Evolutionary conservation across 2,888 invertebrate species (phyloP).

Genomic region (Agrypnus murinus): DNA sequence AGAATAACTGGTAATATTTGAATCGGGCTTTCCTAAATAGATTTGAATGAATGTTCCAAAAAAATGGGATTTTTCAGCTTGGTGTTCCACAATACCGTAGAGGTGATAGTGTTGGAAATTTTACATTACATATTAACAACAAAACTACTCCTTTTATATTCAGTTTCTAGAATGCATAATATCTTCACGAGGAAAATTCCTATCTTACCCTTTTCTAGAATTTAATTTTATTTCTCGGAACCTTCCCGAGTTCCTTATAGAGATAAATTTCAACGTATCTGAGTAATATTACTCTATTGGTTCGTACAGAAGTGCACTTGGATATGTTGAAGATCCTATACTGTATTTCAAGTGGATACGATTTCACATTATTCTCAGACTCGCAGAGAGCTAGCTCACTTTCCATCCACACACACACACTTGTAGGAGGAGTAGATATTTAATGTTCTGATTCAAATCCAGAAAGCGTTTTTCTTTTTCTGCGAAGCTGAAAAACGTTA

Average conservation of each 20-base stretch:
- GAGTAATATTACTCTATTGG: conserved; percentile 18
- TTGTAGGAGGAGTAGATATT: neutral
- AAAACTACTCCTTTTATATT: too few species aligned
- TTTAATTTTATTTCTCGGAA: neutral
- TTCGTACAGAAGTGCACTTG: conserved; percentile 23
- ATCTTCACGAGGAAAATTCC: too few species aligned
- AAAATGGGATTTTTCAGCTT: too few species aligned
- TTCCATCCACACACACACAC: neutral
- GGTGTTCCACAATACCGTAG: too few species aligned
- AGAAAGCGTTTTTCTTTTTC: neutral
- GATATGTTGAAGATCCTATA: conserved; percentile 12
- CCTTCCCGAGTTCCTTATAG: neutral
- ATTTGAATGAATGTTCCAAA: too few species aligned
- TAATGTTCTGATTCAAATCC: neutral
- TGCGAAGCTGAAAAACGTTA: neutral
- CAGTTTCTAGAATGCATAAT: too few species aligned
- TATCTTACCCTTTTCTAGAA: neutral
- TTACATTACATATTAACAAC: too few species aligned
- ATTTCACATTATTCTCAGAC: conserved; percentile 18
- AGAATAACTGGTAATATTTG: too few species aligned
- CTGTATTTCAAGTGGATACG: conserved; percentile 21
- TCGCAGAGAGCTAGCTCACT: neutral
- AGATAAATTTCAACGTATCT: conserved; percentile 2
- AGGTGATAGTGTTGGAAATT: too few species aligned
- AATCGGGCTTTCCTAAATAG: too few species aligned